Base-by-base conservation (phyloP, 35 echinoderm and acorn worm species). In the Lytechinus variegatus region DNA sequence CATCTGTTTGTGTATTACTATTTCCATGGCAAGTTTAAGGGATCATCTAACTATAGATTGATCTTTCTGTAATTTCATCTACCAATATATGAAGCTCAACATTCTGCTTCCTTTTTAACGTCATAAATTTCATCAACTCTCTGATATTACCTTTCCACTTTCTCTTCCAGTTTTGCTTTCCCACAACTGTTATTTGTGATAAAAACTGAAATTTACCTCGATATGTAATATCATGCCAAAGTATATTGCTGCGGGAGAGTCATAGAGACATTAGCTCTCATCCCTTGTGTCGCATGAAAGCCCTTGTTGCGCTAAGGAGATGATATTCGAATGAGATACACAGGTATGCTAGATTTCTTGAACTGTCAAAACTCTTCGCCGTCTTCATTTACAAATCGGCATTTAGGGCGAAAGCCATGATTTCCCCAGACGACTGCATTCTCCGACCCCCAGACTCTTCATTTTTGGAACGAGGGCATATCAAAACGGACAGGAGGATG, bases 401-500 rank as follows among this genome's bases (percentile, higher is more conserved):
- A 79, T 79, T 79, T 79, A 79, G 66, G 66, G 66, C 66, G 4
- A 79, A 79, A 79, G 66, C 66, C 66, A 79, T 79, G 66, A 79
- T 79, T 79, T 79, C 66, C 66, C 66, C 19, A n/a, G 66, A 79
- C 66, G 66, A 79, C 66, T 24, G 66, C 19, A 27, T 79, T 79
- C 33, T 8, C 21, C 66, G 16, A n/a, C 66, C 66, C 33, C 66
- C 66, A 79, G 19, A 79, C 66, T 79, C 21, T 79, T 27, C 66
- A n/a, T 79, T n/a, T 79, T 79, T 79, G 66, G 14, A 16, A 79
- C 5, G 61, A 79, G 66, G 14, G 66, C 16, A 79, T 79, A n/a
- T 79, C 66, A 24, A 79, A 79, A 79, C 66, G 19, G 66, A 79
- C 19, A n/a, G 7, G 16, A n/a, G 33, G 66, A 79, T 79, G 61